Base-by-base conservation (phyloP, 2,113 vertebrate species). In the Zosterops japonicus region DNA sequence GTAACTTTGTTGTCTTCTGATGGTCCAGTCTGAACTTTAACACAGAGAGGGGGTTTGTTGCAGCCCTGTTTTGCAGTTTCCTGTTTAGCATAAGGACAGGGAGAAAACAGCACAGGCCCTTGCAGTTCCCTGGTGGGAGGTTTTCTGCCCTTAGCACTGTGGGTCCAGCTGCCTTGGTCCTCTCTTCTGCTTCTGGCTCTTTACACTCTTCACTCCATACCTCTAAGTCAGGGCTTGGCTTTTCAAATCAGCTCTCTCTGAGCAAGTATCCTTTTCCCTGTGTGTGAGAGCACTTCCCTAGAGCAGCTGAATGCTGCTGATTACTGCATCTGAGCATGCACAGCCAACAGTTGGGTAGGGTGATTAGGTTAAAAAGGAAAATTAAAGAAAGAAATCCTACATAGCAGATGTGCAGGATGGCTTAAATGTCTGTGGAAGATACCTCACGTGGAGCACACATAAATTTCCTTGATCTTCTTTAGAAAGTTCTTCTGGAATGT, bases 1-100 rank as follows among this genome's bases (percentile, higher is more conserved):
- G 8, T 53, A 64, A 9, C 14, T 72, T 79, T 12, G 11, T 35
- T 0, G 0, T 70, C 36, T 77, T 87, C n/a, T 53, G n/a, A 17
- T 87, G 78, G 33, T 77, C 25, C 60, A 39, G 39, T 25, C 18
- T 44, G 68, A 65, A 56, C n/a, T 52, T 64, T 9, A 50, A 8
- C 33, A 27, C 14, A 3, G 12, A 35, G 11, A 17, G 33, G 12
- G 29, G 50, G 0, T 57, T 71, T 68, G 52, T 83, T 17, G 14
- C 50, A 49, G 23, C 14, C 10, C 18, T 35, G 12, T 42, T 69
- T 33, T 70, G 56, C 19, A 24, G n/a, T 80, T 75, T 41, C 10
- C 35, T 39, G 12, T 60, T 71, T 15, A 60, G 68, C 41, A 27
- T 12, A 28, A 7, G 52, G 35, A 36, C 25, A 28, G 1, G 15